A percentile compares a stretch with the other conserved stretches of the same genome.
These are phyloP conservation scores for Dysmachus trigonus DNA, from an alignment of 2,888 invertebrate genomes.

Conservation along the genomic window DNA sequence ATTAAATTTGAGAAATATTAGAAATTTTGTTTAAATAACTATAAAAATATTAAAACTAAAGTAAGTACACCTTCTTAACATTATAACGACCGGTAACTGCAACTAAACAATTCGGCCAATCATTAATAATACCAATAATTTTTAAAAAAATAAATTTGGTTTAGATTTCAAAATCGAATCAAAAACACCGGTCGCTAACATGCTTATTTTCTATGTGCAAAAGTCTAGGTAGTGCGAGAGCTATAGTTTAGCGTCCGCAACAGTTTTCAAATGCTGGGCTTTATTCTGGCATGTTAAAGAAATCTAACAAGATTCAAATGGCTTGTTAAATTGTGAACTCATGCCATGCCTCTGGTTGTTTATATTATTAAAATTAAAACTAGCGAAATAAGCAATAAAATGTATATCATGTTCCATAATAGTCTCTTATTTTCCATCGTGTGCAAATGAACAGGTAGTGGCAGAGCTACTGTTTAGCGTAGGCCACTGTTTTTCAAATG, in stretches of 20 bases:
- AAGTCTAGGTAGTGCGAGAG: not conserved
- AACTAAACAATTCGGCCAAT: not conserved
- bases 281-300: not conserved
- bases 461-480: not conserved
- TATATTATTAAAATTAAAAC: not conserved
- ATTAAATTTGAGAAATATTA: not conserved
- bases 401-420: too few relatives aligned
- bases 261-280: conserved; percentile 8
- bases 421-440: not conserved
- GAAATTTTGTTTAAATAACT: not conserved
- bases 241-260: not conserved
- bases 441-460: conserved; percentile 29
- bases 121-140: too few relatives aligned
- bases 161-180: not conserved
- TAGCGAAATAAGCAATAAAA: too few relatives aligned
- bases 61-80: not conserved
- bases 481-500: conserved; percentile 27
- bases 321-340: conserved; percentile 8
- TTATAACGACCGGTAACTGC: not conserved
- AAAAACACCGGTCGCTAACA: not conserved
- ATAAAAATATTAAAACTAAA: not conserved
- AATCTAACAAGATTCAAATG: not conserved
- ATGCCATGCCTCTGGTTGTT: not conserved
- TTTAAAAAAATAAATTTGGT: not conserved
- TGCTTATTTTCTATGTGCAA: not conserved